Percentiles rank a stretch among this genome's conserved stretches.
Evolutionary conservation across 2,797 vertebrate species (phyloP).

Genomic region (Hafferia zeledoni): DNA sequence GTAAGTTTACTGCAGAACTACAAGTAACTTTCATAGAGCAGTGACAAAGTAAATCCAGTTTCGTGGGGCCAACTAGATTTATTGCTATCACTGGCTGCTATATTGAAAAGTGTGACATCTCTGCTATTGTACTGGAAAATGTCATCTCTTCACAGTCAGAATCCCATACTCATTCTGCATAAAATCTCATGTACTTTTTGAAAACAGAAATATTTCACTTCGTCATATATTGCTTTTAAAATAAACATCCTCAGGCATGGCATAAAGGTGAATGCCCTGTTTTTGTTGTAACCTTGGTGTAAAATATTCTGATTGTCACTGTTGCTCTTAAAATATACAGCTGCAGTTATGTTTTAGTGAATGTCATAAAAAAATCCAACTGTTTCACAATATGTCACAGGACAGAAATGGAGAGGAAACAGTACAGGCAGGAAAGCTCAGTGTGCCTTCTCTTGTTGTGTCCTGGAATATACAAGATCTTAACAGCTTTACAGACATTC

Average conservation of each 20-base stretch:
- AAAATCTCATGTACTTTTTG: neutral
- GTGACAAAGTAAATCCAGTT: neutral
- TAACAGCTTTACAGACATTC: neutral
- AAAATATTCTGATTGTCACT: conserved; percentile 2
- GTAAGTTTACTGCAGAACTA: neutral
- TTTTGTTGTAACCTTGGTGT: neutral
- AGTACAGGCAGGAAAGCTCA: neutral
- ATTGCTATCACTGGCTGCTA: neutral
- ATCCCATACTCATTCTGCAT: neutral
- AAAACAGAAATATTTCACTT: neutral
- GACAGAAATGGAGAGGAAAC: neutral
- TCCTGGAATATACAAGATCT: neutral
- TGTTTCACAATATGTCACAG: neutral
- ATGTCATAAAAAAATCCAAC: conserved; percentile 3
- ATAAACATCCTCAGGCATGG: neutral
- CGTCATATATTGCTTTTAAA: neutral
- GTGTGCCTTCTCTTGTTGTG: neutral
- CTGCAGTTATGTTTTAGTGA: neutral
- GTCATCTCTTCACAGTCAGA: neutral
- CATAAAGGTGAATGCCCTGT: neutral
- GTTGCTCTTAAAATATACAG: neutral
- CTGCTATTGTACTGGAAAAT: neutral
- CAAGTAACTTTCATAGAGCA: neutral
- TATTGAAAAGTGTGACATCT: neutral
- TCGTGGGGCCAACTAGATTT: neutral